phyloP scores from a whole-genome alignment of 2,888 invertebrate species.

The Strigamia maritima region DNA sequence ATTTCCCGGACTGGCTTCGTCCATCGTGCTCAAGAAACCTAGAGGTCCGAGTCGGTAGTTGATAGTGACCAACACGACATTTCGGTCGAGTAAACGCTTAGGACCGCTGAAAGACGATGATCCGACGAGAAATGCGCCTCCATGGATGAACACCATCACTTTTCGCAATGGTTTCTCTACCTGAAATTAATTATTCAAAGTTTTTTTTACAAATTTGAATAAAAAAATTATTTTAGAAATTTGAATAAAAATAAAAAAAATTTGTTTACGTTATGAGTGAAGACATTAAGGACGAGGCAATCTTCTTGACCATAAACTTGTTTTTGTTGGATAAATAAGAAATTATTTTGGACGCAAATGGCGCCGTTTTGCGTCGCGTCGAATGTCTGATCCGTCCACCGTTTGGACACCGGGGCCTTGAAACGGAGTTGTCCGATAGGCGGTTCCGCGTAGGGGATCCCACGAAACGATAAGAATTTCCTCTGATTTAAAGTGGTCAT shows the following conservation, averaged over 20 bases:
- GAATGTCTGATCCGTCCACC: too few relatives aligned
- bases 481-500: constrained; percentile 26
- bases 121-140: constrained; percentile 32
- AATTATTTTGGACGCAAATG: not conserved
- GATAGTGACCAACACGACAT: constrained; percentile 37
- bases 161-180: not conserved
- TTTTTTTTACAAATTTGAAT: too few relatives aligned
- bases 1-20: constrained; percentile 25
- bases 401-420: too few relatives aligned
- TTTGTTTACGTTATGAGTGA: not conserved
- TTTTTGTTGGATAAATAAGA: not conserved
- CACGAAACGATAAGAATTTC: not conserved
- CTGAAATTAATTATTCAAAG: not conserved
- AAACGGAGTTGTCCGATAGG: too few relatives aligned
- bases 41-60: constrained; percentile 39
- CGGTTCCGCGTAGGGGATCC: too few relatives aligned
- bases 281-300: constrained; percentile 38
- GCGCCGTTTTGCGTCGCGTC: not conserved
- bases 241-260: not conserved
- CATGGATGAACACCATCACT: constrained; percentile 37
- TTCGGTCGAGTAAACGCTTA: constrained; percentile 28
- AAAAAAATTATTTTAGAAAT: too few relatives aligned
- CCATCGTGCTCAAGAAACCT: constrained; percentile 11
- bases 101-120: not conserved
- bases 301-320: constrained; percentile 27